A percentile compares a stretch with the other conserved stretches of the same genome.
phyloP scores from a whole-genome alignment of 1,140 invertebrate genomes.

The Popillia japonica region DNA sequence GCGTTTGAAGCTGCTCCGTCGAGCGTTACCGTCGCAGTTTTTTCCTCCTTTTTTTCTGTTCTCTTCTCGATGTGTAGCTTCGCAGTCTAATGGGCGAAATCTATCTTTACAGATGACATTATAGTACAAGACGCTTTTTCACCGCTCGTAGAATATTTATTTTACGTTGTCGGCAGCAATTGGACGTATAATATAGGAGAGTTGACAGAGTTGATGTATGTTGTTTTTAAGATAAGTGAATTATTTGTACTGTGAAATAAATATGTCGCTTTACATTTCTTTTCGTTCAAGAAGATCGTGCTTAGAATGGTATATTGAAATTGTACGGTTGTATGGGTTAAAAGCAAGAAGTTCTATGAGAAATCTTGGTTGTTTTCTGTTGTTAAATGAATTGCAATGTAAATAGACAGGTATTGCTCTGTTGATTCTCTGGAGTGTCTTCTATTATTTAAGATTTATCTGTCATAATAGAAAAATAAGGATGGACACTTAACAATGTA shows the following conservation, averaged over 20 bases:
- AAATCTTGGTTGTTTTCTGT: too few species aligned
- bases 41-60: not conserved
- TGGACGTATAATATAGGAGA: slow-evolving; percentile 11
- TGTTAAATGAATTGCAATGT: too few species aligned
- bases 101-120: slow-evolving; percentile 24
- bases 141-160: slow-evolving; percentile 13
- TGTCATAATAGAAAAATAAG: too few species aligned
- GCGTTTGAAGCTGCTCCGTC: not conserved
- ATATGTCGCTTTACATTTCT: not conserved
- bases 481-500: too few species aligned
- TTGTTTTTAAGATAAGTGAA: slow-evolving; percentile 12
- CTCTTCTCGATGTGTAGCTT: not conserved
- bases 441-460: too few species aligned
- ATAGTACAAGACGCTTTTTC: not conserved
- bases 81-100: slow-evolving; percentile 25
- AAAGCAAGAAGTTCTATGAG: too few species aligned
- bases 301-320: too few species aligned
- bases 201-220: slow-evolving; percentile 20
- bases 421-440: too few species aligned
- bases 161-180: slow-evolving; percentile 27
- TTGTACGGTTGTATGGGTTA: too few species aligned
- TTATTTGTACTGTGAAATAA: slow-evolving; percentile 4
- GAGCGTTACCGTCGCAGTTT: slow-evolving; percentile 21
- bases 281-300: not conserved
- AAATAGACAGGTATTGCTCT: too few species aligned